Evolutionary conservation across 1,140 invertebrate genomes (phyloP).

Genomic region (Caenorhabditis tropicalis): DNA sequence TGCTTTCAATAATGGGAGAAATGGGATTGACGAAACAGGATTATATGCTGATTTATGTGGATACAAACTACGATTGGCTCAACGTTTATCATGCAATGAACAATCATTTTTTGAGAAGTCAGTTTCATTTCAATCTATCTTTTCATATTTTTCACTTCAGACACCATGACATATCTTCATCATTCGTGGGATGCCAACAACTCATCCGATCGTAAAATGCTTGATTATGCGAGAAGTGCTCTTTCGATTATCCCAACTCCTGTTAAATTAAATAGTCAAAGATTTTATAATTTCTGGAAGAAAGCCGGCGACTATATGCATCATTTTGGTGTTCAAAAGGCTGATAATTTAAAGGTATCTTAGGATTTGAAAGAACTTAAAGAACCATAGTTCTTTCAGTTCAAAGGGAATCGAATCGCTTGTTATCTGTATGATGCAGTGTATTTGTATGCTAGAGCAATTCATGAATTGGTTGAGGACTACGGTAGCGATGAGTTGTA

Average conservation of each 20-base stretch:
- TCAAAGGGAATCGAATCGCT: constrained; percentile 86
- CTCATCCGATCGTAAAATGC: constrained; percentile 60
- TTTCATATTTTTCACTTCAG: neutral
- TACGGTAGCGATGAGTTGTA: constrained; percentile 72
- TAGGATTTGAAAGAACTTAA: neutral
- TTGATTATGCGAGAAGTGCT: constrained; percentile 65
- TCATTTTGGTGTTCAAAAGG: constrained; percentile 63
- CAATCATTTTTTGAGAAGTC: constrained; percentile 78
- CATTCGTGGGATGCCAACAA: constrained; percentile 63
- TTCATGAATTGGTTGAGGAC: constrained; percentile 80
- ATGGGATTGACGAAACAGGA: constrained; percentile 86
- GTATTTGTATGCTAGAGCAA: constrained; percentile 85
- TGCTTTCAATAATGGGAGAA: constrained; percentile 88
- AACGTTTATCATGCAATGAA: constrained; percentile 81
- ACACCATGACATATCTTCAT: constrained; percentile 60
- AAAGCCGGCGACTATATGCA: constrained; percentile 61
- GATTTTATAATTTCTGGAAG: constrained; percentile 64
- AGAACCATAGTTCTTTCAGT: neutral
- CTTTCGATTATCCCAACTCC: constrained; percentile 71
- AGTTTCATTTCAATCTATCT: neutral
- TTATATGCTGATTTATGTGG: constrained; percentile 92
- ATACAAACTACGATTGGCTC: constrained; percentile 91
- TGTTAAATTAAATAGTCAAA: constrained; percentile 52
- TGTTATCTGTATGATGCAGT: constrained; percentile 95
- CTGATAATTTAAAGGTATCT: constrained; percentile 18